Base-by-base conservation (phyloP, 2,797 vertebrate species). In the Carcharodon carcharias region DNA sequence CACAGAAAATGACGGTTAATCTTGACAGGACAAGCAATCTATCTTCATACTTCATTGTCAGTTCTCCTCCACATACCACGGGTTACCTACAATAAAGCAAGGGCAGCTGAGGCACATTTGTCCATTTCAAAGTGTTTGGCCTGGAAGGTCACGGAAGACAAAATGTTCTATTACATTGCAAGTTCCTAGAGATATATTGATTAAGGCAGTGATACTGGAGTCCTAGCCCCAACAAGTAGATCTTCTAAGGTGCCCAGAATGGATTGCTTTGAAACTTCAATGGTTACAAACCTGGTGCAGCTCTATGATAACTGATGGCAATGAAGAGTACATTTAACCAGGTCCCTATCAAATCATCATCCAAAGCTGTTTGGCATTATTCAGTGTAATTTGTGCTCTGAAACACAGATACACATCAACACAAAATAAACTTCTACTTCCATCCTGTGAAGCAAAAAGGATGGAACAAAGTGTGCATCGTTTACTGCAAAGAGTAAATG, bases 31-130 rank as follows among this genome's bases (percentile, higher is more conserved):
- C 73, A 77, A 95, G 94, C 18, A 56, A 95, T 95, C 69, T 56
- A 77, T 95, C 69, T 95, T 58, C 21, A 28, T 56, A 77, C 69
- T 54, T 77, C 94, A 77, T n/a, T 73, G 94, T 56, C 94, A 56
- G 45, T 4, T 73, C 94, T 95, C 94, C 94, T 73, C 94, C 94
- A 77, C 94, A 95, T 95, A 56, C 94, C 94, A 56, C 14, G 31
- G 69, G 67, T 73, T 95, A 71, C 65, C 67, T 71, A 71, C 45
- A 45, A 69, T 95, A 54, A 71, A 95, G 7, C 56, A 92, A 31
- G 35, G 35, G 45, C 40, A 95, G 92, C 63, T 67, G 58, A 56
- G 61, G 35, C 58, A 91, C 88, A 91, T 91, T 91, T 91, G 63
- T 91, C 93, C 45, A 23, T 45, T 50, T 95, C 54, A 67, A 95